phyloP scores from a whole-genome alignment of 2,888 invertebrate genomes.

The Acholoe squamosa region DNA sequence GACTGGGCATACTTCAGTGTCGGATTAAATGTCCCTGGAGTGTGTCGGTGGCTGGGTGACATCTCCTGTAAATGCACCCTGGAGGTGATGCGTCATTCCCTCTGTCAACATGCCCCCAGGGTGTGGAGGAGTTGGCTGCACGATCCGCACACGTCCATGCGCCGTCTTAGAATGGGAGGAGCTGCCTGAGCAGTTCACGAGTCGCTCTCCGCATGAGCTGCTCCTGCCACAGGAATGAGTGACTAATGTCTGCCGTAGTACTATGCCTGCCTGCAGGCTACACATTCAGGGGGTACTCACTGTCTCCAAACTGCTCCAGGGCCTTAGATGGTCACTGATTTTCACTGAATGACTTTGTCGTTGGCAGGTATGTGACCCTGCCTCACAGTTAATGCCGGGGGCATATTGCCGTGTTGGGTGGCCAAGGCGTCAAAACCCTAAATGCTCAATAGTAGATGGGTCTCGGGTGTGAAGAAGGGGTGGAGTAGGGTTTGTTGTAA shows the following conservation, averaged over 20 bases:
- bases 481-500: no score
- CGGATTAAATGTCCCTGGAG: conserved; percentile 9
- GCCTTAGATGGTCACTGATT: neutral
- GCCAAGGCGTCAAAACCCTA: neutral
- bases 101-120: conserved; percentile 27
- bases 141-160: conserved; percentile 11
- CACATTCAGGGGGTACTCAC: neutral
- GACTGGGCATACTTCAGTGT: neutral
- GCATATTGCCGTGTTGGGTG: neutral
- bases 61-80: neutral
- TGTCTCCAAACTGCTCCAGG: neutral
- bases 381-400: neutral
- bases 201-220: neutral
- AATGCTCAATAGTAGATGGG: neutral
- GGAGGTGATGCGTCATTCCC: neutral
- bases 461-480: neutral
- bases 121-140: neutral
- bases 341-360: neutral
- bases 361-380: neutral
- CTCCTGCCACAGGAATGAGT: conserved; percentile 10
- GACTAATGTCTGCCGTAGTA: neutral
- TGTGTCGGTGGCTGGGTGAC: neutral
- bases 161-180: neutral
- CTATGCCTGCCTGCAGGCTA: neutral
- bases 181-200: neutral